A percentile compares a stretch with the other conserved stretches of the same genome.
Conservation (phyloP, 1,140 invertebrate species). For the Caenorhabditis inopinata region DNA sequence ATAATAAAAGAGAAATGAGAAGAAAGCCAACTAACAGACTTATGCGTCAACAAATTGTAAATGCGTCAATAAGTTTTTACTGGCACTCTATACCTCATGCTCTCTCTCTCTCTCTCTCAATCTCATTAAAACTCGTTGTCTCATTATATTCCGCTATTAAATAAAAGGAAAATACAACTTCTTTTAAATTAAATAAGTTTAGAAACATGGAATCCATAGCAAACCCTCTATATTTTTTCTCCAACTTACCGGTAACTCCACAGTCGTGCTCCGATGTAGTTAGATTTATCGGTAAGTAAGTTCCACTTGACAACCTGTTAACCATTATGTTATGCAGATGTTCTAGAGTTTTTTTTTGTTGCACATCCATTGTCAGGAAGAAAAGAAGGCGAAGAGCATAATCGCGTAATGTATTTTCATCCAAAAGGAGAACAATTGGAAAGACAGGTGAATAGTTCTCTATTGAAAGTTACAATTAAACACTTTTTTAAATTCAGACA, state of each 20-base stretch:
- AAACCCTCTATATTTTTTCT: constrained; percentile 25
- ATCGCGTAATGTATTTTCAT: constrained; percentile 51
- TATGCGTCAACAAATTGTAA: background rate
- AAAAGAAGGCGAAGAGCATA: constrained; percentile 48
- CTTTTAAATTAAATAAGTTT: background rate
- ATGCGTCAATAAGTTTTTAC: background rate
- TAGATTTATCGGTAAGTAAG: background rate
- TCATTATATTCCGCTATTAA: background rate
- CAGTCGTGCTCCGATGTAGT: background rate
- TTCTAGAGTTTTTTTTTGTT: constrained; percentile 52
- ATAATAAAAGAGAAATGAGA: background rate
- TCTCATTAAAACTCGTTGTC: background rate
- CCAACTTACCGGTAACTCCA: background rate
- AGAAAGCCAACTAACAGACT: background rate
- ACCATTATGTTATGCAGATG: constrained; percentile 7
- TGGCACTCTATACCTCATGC: background rate
- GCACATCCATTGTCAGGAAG: constrained; percentile 47
- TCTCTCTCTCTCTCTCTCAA: background rate
- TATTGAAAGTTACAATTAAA: background rate
- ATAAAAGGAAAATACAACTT: no score
- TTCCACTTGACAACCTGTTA: background rate
- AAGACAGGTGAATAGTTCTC: constrained; percentile 29
- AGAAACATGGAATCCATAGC: background rate
- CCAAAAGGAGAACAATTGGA: constrained; percentile 46
- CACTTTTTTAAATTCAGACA: constrained; percentile 34